A percentile compares a stretch with the other conserved stretches of the same genome.
Conservation (phyloP, 53 echinoderm and acorn worm species). For the Paelopatides confundens region DNA sequence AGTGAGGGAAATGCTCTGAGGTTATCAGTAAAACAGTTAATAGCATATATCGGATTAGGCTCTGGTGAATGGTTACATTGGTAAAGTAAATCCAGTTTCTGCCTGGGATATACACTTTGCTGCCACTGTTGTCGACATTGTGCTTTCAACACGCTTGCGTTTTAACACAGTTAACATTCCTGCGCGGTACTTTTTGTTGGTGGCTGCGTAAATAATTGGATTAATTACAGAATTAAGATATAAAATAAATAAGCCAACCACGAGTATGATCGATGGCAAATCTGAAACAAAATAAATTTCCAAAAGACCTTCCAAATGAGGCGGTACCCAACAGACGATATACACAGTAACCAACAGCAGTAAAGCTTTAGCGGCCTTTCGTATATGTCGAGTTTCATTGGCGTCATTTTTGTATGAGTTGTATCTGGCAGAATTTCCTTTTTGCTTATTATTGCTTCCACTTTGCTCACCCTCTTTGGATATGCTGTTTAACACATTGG, state of each 20-base stretch:
- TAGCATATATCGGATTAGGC: too few species aligned
- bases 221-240: not conserved
- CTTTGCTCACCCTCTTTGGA: too few species aligned
- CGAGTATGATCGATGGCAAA: not conserved
- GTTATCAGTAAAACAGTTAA: too few species aligned
- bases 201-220: not conserved
- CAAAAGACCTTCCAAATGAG: not conserved
- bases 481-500: too few species aligned
- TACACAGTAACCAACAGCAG: not conserved
- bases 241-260: not conserved
- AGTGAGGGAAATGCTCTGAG: too few species aligned
- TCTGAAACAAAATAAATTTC: not conserved
- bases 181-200: not conserved
- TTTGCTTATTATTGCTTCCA: not conserved
- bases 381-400: not conserved
- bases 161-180: not conserved
- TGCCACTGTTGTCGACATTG: not conserved
- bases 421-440: not conserved
- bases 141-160: not conserved
- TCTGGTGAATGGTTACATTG: not conserved
- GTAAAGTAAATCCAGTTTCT: not conserved
- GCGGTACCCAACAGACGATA: not conserved
- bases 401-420: not conserved
- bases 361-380: not conserved
- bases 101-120: not conserved